Evolutionary conservation across 2,888 invertebrate genomes (phyloP).

Genomic region (Neoaliturus tenellus): DNA sequence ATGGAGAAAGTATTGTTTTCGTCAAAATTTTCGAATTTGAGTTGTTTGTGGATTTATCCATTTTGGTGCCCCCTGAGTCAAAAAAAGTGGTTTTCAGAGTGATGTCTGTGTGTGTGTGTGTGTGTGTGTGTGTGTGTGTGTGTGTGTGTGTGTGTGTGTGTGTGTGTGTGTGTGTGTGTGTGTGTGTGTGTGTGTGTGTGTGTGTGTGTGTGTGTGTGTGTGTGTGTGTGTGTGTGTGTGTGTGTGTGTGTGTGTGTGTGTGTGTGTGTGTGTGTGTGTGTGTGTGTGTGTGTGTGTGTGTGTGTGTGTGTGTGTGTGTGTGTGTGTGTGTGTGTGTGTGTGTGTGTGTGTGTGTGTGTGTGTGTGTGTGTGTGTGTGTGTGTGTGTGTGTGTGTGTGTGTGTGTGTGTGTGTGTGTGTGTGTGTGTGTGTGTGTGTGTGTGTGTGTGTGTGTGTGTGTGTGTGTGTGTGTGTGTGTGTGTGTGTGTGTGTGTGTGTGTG

Average conservation of each 20-base stretch:
- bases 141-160: constrained; percentile 40
- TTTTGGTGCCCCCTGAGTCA: too few species aligned
- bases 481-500: constrained; percentile 49
- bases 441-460: constrained; percentile 49
- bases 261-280: constrained; percentile 50
- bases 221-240: constrained; percentile 49
- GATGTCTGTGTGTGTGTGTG: constrained; percentile 39
- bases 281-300: constrained; percentile 50
- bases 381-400: constrained; percentile 49
- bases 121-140: constrained; percentile 38
- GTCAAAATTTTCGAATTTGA: too few species aligned
- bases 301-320: constrained; percentile 48
- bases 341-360: constrained; percentile 44
- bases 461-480: constrained; percentile 49
- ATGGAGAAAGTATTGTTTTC: too few species aligned
- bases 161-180: constrained; percentile 36
- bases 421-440: constrained; percentile 50
- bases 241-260: constrained; percentile 50
- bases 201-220: constrained; percentile 46
- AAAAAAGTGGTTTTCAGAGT: too few species aligned
- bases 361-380: constrained; percentile 47
- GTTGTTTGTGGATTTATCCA: too few species aligned
- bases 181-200: constrained; percentile 40
- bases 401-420: constrained; percentile 48
- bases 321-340: constrained; percentile 44